Conservation (phyloP, 2,888 invertebrate species). For the Cylloceria caligata region DNA sequence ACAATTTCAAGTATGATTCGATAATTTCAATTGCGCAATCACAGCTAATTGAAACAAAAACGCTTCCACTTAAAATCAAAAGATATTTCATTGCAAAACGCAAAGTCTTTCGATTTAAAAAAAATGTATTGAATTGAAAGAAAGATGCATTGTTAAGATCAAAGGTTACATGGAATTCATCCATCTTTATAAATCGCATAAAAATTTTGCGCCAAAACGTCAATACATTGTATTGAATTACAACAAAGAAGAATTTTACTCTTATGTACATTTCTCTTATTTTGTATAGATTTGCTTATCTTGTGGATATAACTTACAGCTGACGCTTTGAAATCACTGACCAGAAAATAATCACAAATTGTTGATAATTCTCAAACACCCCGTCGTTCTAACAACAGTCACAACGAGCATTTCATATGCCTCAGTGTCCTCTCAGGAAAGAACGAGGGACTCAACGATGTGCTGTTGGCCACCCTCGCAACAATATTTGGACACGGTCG, state of each 20-base stretch:
- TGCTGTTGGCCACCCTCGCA: constrained; percentile 72
- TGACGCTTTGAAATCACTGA: constrained; percentile 22
- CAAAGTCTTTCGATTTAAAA: no score
- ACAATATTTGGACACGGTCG: constrained; percentile 81
- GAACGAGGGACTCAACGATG: constrained; percentile 25
- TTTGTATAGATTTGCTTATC: neutral
- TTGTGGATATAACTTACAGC: neutral
- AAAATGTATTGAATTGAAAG: no score
- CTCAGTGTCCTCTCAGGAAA: constrained; percentile 25
- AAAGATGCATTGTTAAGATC: no score
- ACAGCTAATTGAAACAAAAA: neutral
- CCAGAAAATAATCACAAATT: constrained; percentile 58
- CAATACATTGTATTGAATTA: no score
- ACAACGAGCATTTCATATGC: neutral
- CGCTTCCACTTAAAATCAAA: no score
- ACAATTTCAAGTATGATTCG: neutral
- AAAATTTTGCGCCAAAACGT: no score
- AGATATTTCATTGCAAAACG: no score
- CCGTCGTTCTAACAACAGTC: constrained; percentile 26
- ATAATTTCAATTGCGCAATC: neutral
- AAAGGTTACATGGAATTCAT: no score
- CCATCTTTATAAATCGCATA: no score
- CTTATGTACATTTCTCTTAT: neutral
- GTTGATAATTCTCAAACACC: constrained; percentile 23
- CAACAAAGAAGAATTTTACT: no score